Percentiles rank a stretch among this genome's conserved stretches.
phyloP scores from a whole-genome alignment of 2,888 invertebrate species.

The Chrysolina haemoptera region DNA sequence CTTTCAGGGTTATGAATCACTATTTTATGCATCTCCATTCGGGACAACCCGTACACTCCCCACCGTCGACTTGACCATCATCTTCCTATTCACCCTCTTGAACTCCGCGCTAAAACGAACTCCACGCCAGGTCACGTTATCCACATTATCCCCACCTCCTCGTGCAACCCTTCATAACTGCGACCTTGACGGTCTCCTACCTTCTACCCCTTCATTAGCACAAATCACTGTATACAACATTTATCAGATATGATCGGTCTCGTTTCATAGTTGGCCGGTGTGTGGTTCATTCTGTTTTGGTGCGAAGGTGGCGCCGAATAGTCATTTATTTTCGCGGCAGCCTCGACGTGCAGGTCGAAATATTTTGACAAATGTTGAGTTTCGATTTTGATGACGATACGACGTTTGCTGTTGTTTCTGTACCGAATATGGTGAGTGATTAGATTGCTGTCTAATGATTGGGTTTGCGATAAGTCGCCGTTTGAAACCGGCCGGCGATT shows the following conservation, averaged over 20 bases:
- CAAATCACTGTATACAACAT: conserved; percentile 60
- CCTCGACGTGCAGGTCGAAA: not conserved
- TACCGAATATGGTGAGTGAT: conserved; percentile 75
- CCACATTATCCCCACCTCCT: conserved; percentile 36
- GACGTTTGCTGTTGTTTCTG: conserved; percentile 78
- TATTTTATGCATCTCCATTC: not conserved
- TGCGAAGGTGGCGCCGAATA: conserved; percentile 15
- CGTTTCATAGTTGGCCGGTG: conserved; percentile 35
- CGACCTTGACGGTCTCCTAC: conserved; percentile 60
- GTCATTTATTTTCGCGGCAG: not conserved
- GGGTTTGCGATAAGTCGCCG: not conserved
- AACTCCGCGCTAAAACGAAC: conserved; percentile 47
- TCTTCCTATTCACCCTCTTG: conserved; percentile 1
- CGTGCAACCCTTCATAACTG: conserved; percentile 54
- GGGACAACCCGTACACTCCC: not conserved
- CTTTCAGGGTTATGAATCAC: too few relatives aligned
- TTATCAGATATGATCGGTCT: conserved; percentile 61
- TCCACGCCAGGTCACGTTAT: conserved; percentile 53
- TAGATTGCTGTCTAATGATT: not conserved
- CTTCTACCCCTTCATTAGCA: conserved; percentile 62
- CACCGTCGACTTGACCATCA: conserved; percentile 9
- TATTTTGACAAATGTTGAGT: conserved; percentile 61
- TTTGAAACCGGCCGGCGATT: not conserved
- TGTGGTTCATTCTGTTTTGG: conserved; percentile 29
- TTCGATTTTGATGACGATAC: conserved; percentile 75